phyloP scores from a whole-genome alignment of 2,888 invertebrate genomes.

The Teleiodes luculella region DNA sequence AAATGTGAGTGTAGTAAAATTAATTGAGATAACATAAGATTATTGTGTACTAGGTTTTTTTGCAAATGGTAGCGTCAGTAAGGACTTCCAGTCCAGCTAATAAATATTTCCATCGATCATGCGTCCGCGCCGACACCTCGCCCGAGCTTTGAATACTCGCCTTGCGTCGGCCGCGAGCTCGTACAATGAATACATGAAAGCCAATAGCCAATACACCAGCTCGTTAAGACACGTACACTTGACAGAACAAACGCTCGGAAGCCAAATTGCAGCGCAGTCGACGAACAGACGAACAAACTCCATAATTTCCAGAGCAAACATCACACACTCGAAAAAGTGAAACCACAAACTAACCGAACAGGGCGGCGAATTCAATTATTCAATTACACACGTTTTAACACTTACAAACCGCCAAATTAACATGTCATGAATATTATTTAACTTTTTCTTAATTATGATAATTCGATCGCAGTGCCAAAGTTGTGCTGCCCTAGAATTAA shows the following conservation, averaged over 20 bases:
- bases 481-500: conserved; percentile 63
- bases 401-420: conserved; percentile 65
- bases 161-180: neutral
- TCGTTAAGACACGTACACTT: neutral
- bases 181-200: conserved; percentile 15
- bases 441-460: conserved; percentile 68
- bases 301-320: conserved; percentile 32
- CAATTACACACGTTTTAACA: conserved; percentile 66
- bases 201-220: conserved; percentile 3
- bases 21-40: neutral
- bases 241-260: conserved; percentile 1
- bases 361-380: conserved; percentile 41
- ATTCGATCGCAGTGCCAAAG: conserved; percentile 43
- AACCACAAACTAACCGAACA: conserved; percentile 35
- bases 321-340: conserved; percentile 34
- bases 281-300: conserved; percentile 21
- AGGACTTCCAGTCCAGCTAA: conserved; percentile 30
- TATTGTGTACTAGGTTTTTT: neutral
- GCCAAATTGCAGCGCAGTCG: conserved; percentile 1
- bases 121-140: conserved; percentile 38
- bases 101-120: conserved; percentile 44
- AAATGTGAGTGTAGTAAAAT: neutral
- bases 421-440: conserved; percentile 74
- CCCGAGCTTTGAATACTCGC: conserved; percentile 18
- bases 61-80: conserved; percentile 17